phyloP scores from a whole-genome alignment of 1,140 invertebrate genomes.

The Leptopilina clavipes region DNA sequence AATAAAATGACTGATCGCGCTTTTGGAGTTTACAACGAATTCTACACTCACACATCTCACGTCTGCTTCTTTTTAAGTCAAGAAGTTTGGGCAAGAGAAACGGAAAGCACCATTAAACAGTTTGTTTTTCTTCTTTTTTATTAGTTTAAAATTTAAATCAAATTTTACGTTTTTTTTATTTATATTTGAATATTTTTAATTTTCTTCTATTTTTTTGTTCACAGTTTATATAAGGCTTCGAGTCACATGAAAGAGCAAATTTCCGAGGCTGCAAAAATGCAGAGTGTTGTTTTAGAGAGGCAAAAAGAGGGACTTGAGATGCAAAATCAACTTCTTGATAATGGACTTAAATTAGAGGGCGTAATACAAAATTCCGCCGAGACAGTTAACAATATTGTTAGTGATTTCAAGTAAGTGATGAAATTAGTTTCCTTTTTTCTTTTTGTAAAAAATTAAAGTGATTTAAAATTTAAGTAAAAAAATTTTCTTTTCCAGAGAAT shows the following conservation, averaged over 20 bases:
- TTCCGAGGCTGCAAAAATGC: slow-evolving; percentile 76
- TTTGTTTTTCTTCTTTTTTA: slow-evolving; percentile 57
- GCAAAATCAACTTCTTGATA: slow-evolving; percentile 63
- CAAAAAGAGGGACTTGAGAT: slow-evolving; percentile 66
- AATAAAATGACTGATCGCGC: slow-evolving; percentile 77
- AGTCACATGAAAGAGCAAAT: slow-evolving; percentile 76
- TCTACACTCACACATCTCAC: slow-evolving; percentile 82
- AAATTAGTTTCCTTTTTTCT: not conserved
- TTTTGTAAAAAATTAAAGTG: not conserved
- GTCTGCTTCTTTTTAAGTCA: slow-evolving; percentile 82
- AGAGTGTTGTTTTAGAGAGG: slow-evolving; percentile 75
- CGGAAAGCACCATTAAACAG: slow-evolving; percentile 76
- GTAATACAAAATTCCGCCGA: slow-evolving; percentile 64
- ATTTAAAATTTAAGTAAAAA: not conserved
- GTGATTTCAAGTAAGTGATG: slow-evolving; percentile 72
- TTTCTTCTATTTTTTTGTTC: slow-evolving; percentile 20
- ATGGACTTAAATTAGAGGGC: slow-evolving; percentile 64
- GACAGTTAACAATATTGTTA: slow-evolving; percentile 73
- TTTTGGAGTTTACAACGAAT: slow-evolving; percentile 79
- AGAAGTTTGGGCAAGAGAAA: slow-evolving; percentile 80
- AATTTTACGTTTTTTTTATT: too few relatives aligned
- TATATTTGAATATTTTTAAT: too few relatives aligned
- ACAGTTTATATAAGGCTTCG: slow-evolving; percentile 73
- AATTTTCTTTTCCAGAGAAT: slow-evolving; percentile 59
- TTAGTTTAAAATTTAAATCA: too few relatives aligned